Evolutionary conservation across 2,888 invertebrate species (phyloP).

Genomic region (Rugalucina vietnamica): DNA sequence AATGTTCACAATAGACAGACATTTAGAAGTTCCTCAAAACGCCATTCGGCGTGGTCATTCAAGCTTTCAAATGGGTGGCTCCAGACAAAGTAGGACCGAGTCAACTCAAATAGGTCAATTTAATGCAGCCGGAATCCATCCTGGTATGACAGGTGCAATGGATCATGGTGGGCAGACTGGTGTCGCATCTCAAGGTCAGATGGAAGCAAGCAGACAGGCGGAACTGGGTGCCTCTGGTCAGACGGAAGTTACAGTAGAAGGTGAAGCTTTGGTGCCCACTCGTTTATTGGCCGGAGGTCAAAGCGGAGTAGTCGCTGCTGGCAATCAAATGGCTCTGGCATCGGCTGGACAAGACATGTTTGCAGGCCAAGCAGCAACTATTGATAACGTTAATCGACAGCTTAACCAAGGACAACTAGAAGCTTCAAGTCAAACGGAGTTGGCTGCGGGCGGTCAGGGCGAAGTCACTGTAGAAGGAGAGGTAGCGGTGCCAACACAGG

Average conservation of each 20-base stretch:
- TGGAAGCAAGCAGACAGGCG: neutral
- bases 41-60: neutral
- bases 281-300: neutral
- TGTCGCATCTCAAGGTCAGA: neutral
- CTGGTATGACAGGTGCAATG: neutral
- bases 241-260: neutral
- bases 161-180: neutral
- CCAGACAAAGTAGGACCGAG: neutral
- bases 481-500: neutral
- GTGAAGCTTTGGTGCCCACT: neutral
- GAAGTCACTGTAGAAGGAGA: neutral
- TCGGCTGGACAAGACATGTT: no score
- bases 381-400: no score
- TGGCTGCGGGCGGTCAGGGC: neutral
- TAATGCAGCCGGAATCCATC: neutral
- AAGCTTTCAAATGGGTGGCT: neutral
- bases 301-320: neutral
- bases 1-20: neutral
- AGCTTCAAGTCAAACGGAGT: neutral
- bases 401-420: neutral
- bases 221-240: neutral
- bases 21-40: neutral
- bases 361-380: no score
- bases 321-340: neutral
- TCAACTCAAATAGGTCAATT: neutral